Percentiles rank a stretch among this genome's conserved stretches.
Evolutionary conservation across 2,888 invertebrate species (phyloP).

Genomic region (Hyalella azteca): DNA sequence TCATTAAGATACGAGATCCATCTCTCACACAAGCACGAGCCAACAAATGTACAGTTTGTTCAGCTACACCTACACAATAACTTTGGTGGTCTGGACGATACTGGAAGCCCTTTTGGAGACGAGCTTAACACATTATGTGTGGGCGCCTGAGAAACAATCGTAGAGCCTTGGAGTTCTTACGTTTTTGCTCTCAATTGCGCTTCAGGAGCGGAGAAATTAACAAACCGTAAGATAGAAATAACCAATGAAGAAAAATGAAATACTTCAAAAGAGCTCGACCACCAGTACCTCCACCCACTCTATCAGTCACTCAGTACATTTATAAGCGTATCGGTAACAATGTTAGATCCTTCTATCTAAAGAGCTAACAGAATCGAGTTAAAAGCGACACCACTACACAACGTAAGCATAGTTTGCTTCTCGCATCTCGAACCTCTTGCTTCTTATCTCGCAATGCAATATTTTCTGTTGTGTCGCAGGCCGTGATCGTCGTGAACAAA

Average conservation of each 20-base stretch:
- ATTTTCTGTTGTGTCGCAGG: neutral
- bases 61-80: conserved; percentile 25
- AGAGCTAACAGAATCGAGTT: neutral
- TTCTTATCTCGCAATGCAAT: neutral
- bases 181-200: neutral
- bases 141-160: neutral
- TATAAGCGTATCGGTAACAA: conserved; percentile 37
- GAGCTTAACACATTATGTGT: neutral
- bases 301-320: conserved; percentile 34
- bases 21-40: neutral
- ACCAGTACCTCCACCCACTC: conserved; percentile 20
- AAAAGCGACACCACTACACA: neutral
- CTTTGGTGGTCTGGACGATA: conserved; percentile 24
- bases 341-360: conserved; percentile 30
- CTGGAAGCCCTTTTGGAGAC: conserved; percentile 31
- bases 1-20: too few species aligned
- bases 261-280: conserved; percentile 11
- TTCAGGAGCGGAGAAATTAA: neutral
- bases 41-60: conserved; percentile 27
- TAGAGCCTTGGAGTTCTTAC: neutral
- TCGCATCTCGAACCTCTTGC: neutral
- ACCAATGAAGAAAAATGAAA: neutral
- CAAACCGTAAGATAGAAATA: neutral
- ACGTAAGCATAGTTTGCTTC: neutral
- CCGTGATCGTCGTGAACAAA: neutral